phyloP scores from a whole-genome alignment of 2,113 vertebrate species.

The Bujurquina vittata region DNA sequence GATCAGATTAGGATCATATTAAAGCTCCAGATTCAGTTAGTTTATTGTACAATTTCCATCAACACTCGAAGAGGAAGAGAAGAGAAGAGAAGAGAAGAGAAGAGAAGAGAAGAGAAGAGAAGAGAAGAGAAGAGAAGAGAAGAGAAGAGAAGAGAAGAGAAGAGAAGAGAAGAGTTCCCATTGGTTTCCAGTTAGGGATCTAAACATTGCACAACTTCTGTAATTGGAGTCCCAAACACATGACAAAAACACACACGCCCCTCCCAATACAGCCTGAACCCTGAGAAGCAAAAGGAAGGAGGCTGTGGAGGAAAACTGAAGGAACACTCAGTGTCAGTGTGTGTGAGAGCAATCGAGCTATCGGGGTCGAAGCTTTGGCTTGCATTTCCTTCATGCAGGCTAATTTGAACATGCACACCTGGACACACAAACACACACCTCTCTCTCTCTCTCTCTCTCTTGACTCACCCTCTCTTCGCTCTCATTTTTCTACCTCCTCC shows the following conservation, averaged over 20 bases:
- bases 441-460: neutral
- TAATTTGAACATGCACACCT: slow-evolving; percentile 2
- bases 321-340: neutral
- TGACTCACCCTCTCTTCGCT: neutral
- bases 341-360: neutral
- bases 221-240: slow-evolving; percentile 53
- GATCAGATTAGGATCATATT: neutral
- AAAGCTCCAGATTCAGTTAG: neutral
- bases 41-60: neutral
- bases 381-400: slow-evolving; percentile 11
- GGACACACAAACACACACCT: slow-evolving; percentile 2
- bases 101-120: neutral
- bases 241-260: neutral
- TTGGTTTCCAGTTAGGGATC: slow-evolving; percentile 48
- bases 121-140: neutral
- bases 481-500: slow-evolving; percentile 3
- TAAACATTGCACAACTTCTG: slow-evolving; percentile 61
- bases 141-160: slow-evolving; percentile 9
- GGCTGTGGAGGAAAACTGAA: neutral
- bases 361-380: neutral
- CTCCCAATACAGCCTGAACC: slow-evolving; percentile 1
- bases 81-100: no score
- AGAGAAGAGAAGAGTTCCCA: no score
- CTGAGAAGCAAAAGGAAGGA: neutral
- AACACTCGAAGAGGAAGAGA: no score